These are phyloP conservation scores for Mactra quadrangularis DNA, from an alignment of 1,140 invertebrate species.

Conservation along the genomic window DNA sequence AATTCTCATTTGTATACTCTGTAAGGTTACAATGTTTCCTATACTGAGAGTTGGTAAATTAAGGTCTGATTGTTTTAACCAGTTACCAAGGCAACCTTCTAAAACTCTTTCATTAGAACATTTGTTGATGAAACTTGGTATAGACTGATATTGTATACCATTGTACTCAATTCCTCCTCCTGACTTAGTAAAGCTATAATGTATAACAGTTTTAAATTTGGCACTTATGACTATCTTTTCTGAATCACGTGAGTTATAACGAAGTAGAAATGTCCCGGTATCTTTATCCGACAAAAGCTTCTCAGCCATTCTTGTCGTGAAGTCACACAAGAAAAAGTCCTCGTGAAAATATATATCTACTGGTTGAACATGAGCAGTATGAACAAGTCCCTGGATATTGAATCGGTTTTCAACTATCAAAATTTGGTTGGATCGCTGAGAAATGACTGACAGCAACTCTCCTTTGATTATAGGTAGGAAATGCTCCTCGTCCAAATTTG, in stretches of 20 bases:
- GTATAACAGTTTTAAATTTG: constrained; percentile 26
- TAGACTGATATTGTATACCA: constrained; percentile 33
- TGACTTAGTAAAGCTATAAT: constrained; percentile 46
- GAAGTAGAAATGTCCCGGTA: constrained; percentile 34
- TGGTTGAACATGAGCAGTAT: constrained; percentile 18
- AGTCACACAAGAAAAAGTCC: constrained; percentile 52
- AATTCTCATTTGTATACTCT: constrained; percentile 42
- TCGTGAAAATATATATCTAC: constrained; percentile 33
- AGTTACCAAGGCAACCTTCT: constrained; percentile 16
- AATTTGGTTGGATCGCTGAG: not conserved
- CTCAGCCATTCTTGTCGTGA: constrained; percentile 49
- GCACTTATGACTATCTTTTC: constrained; percentile 53
- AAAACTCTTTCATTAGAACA: constrained; percentile 30
- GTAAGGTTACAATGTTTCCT: constrained; percentile 14
- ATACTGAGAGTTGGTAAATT: constrained; percentile 17
- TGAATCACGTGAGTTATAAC: constrained; percentile 28
- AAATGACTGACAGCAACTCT: constrained; percentile 4
- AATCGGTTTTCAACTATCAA: constrained; percentile 26
- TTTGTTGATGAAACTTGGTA: constrained; percentile 56
- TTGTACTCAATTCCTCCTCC: constrained; percentile 45
- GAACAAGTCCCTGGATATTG: constrained; percentile 27
- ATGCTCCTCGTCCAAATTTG: not conserved
- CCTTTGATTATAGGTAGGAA: constrained; percentile 52
- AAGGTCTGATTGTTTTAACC: constrained; percentile 44
- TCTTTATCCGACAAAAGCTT: constrained; percentile 1